A percentile compares a stretch with the other conserved stretches of the same genome.
phyloP scores from a whole-genome alignment of 2,113 vertebrate species.

The Odocoileus virginianus region DNA sequence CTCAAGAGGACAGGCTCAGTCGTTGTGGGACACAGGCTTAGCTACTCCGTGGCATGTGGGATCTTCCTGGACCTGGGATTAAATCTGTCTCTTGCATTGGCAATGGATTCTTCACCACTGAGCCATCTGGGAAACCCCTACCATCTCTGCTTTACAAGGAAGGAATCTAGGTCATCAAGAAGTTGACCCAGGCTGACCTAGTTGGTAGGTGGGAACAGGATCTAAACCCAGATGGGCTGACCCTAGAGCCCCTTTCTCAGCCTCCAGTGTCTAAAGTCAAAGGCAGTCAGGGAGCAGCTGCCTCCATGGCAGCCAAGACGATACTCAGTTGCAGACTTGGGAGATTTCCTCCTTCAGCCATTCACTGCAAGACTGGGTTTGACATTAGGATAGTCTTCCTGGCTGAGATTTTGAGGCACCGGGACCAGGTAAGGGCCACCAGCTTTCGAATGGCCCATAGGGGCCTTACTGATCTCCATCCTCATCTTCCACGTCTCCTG shows the following conservation, averaged over 20 bases:
- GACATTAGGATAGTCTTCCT: background rate
- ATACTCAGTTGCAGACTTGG: accelerated
- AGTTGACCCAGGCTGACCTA: background rate
- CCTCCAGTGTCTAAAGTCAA: background rate
- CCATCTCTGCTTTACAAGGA: background rate
- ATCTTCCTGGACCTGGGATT: background rate
- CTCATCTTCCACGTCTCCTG: accelerated
- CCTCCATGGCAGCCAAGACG: background rate
- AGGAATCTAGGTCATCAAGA: background rate
- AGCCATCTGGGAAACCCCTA: background rate
- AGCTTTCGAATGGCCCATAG: accelerated
- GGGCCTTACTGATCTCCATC: background rate
- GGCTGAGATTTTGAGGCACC: background rate
- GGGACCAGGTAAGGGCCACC: background rate
- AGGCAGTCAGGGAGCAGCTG: background rate
- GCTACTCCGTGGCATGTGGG: background rate
- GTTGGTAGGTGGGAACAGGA: background rate
- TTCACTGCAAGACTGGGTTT: background rate
- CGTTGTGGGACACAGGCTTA: background rate
- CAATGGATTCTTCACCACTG: background rate
- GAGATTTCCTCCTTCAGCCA: background rate
- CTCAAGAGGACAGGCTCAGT: background rate
- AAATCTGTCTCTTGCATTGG: background rate
- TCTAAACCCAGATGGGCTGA: background rate
- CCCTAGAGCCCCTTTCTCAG: no score